Base-by-base conservation (phyloP, 2,888 invertebrate genomes). In the Drosophila mimetica region DNA sequence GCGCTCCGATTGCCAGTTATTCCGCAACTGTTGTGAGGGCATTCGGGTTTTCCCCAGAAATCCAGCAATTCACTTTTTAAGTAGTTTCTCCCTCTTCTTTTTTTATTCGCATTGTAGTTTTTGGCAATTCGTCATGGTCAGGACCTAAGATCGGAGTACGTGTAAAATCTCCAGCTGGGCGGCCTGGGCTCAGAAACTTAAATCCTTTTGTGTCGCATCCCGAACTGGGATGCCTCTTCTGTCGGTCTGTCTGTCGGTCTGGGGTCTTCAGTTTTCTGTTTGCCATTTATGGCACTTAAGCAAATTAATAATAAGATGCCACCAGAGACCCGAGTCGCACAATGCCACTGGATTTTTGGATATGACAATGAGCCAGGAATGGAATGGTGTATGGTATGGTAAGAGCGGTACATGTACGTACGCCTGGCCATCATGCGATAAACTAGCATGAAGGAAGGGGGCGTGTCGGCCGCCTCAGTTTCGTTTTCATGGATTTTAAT, bases 271-370 rank as follows among this genome's bases (percentile, higher is more conserved):
- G 30, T 30, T 11, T 16, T 67, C 70, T 61, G 75, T 74, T 46
- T 79, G 86, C 82, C 74, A 74, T 87, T 83, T 82, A 72, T 87
- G 79, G 75, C 76, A 86, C 87, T 87, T 88, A 79, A 78, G 73
- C 82, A 88, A 89, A 87, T 87, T 87, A 88, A 81, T 89, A 86
- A 75, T 39, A 76, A 79, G 83, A 71, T 84, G 76, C 71, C 82
- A 58, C 67, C 59, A 63, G 50, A 59, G 61, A 67, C 54, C 55
- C 47, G 71, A 44, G n/a, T 25, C 58, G 65, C 61, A 61, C 75
- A 77, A 76, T 73, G 74, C 20, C 57, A 66, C 53, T 72, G 57
- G 30, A 51, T 44, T 32, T 32, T 25, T 22, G 50, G 36, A 16
- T 46, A 46, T 30, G 46, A 46, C 46, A 46, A 46, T 46, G 46